Conservation (phyloP, 2,888 invertebrate genomes). For the Brachypterus glaber region DNA sequence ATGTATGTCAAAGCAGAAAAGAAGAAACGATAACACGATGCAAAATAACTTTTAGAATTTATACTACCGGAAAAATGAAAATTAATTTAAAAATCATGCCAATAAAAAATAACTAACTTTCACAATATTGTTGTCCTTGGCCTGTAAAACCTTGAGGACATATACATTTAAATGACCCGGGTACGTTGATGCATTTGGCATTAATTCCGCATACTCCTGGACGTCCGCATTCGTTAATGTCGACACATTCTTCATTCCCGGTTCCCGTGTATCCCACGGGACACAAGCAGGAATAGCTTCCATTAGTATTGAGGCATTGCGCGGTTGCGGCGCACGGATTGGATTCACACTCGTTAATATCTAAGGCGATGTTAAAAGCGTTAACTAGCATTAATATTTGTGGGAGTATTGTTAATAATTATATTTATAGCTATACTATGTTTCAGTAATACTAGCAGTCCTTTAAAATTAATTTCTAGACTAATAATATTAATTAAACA, state of each 20-base stretch:
- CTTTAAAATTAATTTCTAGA: too few species aligned
- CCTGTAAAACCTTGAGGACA: conserved; percentile 69
- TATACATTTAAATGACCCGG: conserved; percentile 69
- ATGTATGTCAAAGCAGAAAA: too few species aligned
- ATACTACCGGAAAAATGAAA: too few species aligned
- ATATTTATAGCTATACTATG: too few species aligned
- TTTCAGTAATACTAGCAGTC: too few species aligned
- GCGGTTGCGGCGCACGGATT: conserved; percentile 62
- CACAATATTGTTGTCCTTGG: conserved; percentile 63
- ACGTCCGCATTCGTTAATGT: conserved; percentile 65
- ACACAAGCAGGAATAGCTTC: conserved; percentile 68
- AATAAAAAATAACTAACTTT: conserved; percentile 64
- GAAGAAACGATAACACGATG: too few species aligned
- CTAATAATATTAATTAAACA: too few species aligned
- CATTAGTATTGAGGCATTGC: conserved; percentile 64
- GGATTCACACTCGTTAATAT: conserved; percentile 64
- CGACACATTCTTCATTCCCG: conserved; percentile 52
- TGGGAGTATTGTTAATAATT: too few species aligned
- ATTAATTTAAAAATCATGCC: too few species aligned
- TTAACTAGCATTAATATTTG: too few species aligned
- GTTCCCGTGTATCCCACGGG: conserved; percentile 58
- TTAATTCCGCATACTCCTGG: conserved; percentile 61
- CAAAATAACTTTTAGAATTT: too few species aligned
- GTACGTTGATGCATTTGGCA: conserved; percentile 71
- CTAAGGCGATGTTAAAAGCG: conserved; percentile 37